A percentile compares a stretch with the other conserved stretches of the same genome.
Evolutionary conservation across 2,113 vertebrate genomes (phyloP).

Genomic region (Elephantulus edwardii): DNA sequence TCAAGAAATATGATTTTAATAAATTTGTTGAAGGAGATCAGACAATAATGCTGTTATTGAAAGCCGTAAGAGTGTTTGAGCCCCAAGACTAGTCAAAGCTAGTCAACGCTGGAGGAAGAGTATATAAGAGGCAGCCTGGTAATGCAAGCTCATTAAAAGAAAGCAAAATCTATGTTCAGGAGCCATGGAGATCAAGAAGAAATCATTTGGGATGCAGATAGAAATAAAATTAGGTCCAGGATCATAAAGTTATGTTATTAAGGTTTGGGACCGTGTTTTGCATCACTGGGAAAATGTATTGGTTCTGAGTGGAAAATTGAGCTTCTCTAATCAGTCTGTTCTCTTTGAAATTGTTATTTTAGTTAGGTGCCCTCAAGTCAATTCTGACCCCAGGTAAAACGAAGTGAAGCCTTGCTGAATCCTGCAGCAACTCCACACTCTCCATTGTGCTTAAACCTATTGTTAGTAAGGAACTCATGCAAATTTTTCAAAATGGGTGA

Average conservation of each 20-base stretch:
- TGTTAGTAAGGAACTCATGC: no score
- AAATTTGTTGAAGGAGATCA: background rate
- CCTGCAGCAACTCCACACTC: no score
- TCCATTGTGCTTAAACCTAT: no score
- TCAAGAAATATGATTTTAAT: conserved; percentile 41
- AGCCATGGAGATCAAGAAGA: conserved; percentile 16
- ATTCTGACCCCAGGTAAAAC: no score
- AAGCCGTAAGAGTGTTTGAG: background rate
- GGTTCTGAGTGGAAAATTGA: conserved; percentile 1
- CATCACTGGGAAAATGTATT: background rate
- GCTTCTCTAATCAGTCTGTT: background rate
- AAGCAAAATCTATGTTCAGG: background rate
- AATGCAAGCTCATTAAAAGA: background rate
- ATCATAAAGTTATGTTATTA: background rate
- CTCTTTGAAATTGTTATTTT: no score
- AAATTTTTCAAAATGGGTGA: no score
- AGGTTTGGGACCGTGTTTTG: no score
- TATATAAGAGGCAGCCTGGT: background rate
- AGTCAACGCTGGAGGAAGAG: background rate
- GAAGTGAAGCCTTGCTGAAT: no score
- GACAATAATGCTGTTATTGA: background rate
- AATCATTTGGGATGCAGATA: background rate
- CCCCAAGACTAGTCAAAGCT: background rate
- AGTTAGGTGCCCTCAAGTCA: no score
- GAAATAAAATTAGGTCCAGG: background rate